Percentiles rank a stretch among this genome's conserved stretches.
Conservation (phyloP, 1,140 invertebrate genomes). For the Stegodyphus dumicola region DNA sequence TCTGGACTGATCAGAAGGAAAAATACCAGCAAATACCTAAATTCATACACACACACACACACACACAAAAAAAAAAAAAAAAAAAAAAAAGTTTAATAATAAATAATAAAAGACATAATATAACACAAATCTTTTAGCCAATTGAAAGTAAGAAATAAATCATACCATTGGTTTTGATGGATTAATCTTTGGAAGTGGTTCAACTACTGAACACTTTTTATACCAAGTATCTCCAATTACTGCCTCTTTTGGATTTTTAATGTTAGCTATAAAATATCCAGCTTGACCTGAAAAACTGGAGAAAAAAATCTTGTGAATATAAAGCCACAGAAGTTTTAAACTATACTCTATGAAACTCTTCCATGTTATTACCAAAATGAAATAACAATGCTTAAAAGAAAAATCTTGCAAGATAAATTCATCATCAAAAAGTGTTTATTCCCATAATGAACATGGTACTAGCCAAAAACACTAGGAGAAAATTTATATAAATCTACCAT, state of each 20-base stretch:
- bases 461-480: too few relatives aligned
- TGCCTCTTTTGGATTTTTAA: constrained; percentile 82
- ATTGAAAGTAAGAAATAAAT: neutral
- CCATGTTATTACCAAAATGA: too few relatives aligned
- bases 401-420: too few relatives aligned
- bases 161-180: constrained; percentile 82
- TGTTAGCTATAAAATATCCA: constrained; percentile 84
- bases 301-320: too few relatives aligned
- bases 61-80: too few relatives aligned
- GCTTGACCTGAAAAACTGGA: constrained; percentile 81
- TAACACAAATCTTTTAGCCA: neutral
- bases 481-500: too few relatives aligned
- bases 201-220: constrained; percentile 71
- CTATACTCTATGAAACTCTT: too few relatives aligned
- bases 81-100: too few relatives aligned
- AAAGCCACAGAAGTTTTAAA: too few relatives aligned
- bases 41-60: neutral
- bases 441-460: too few relatives aligned
- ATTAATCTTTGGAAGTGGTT: constrained; percentile 77
- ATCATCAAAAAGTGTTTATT: too few relatives aligned
- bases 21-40: constrained; percentile 72
- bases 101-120: neutral
- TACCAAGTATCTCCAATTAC: constrained; percentile 88
- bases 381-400: too few relatives aligned
- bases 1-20: constrained; percentile 90